Conservation (phyloP, 2,888 invertebrate genomes). For the Prosapia bicincta region DNA sequence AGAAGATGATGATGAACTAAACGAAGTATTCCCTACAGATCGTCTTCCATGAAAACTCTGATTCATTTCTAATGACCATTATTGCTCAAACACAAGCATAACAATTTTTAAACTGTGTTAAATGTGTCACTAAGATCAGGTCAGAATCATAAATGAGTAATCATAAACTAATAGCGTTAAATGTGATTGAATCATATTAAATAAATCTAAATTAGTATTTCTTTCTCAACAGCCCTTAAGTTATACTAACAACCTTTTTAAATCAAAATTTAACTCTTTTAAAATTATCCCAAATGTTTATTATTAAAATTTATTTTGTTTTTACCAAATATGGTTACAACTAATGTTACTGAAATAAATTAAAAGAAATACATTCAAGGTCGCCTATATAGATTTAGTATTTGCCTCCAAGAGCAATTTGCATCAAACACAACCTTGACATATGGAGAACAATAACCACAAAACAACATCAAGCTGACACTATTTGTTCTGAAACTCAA, state of each 20-base stretch:
- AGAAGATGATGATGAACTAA: constrained; percentile 34
- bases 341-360: neutral
- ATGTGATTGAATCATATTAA: no score
- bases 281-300: no score
- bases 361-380: neutral
- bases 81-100: neutral
- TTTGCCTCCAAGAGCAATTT: neutral
- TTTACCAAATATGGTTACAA: neutral
- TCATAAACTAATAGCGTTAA: no score
- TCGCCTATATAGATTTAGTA: neutral
- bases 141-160: no score
- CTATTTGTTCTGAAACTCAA: neutral
- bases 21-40: constrained; percentile 26
- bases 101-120: no score
- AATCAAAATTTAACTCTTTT: no score
- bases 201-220: no score
- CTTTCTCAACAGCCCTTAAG: no score
- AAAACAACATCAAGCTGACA: neutral
- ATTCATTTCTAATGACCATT: constrained; percentile 6
- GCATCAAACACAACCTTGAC: neutral
- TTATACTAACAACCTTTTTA: no score
- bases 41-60: constrained; percentile 17
- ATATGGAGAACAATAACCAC: neutral
- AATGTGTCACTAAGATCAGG: no score
- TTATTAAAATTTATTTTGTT: no score